phyloP scores from a whole-genome alignment of 2,888 invertebrate species.

The Tenthredo scrophulariae region DNA sequence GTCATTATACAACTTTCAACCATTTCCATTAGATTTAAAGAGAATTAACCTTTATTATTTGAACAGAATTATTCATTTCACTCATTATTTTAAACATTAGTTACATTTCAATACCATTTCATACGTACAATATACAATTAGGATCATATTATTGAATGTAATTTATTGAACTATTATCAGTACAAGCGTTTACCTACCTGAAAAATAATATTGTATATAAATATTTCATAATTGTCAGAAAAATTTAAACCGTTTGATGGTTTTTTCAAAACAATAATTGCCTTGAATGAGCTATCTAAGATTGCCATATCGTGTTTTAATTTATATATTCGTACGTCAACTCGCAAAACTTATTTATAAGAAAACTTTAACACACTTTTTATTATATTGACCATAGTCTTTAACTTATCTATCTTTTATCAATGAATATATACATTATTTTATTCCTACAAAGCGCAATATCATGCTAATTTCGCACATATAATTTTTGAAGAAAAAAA shows the following conservation, averaged over 20 bases:
- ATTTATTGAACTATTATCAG: slow-evolving; percentile 5
- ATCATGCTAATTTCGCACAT: slow-evolving; percentile 41
- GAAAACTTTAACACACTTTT: neutral
- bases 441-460: slow-evolving; percentile 8
- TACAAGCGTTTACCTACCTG: neutral
- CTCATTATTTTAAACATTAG: neutral
- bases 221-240: neutral
- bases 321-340: slow-evolving; percentile 14
- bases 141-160: neutral
- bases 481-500: neutral
- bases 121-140: neutral
- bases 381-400: slow-evolving; percentile 24
- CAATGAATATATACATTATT: slow-evolving; percentile 26
- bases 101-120: neutral
- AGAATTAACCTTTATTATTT: slow-evolving; percentile 5
- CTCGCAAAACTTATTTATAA: slow-evolving; percentile 15
- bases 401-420: slow-evolving; percentile 17
- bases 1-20: neutral
- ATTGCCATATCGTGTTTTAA: neutral
- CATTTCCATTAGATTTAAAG: slow-evolving; percentile 12
- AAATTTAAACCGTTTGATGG: slow-evolving; percentile 9
- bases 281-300: neutral
- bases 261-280: neutral
- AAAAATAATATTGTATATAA: neutral
- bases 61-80: neutral